Evolutionary conservation across 2,888 invertebrate genomes (phyloP).

Genomic region (Molanna angustata): DNA sequence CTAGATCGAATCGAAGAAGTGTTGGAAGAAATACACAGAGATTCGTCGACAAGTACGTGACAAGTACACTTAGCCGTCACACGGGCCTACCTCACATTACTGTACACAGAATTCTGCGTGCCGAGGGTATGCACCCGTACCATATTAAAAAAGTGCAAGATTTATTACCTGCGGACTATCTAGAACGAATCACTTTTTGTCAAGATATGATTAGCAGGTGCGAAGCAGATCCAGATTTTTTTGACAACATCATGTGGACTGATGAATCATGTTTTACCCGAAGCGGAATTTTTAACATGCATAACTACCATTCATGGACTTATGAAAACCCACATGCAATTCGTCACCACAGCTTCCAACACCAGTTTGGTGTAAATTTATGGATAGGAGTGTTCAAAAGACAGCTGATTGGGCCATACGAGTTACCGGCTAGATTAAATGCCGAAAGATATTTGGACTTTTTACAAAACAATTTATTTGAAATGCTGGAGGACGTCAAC

Average conservation of each 20-base stretch:
- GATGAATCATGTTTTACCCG: neutral
- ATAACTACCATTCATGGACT: too few relatives aligned
- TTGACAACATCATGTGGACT: neutral
- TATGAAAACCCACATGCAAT: neutral
- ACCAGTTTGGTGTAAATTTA: slow-evolving; percentile 33
- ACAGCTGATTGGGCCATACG: slow-evolving; percentile 32
- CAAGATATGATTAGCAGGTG: neutral
- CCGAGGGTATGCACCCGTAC: neutral
- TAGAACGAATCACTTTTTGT: neutral
- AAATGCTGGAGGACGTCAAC: slow-evolving; percentile 6
- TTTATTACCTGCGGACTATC: neutral
- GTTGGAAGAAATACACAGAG: neutral
- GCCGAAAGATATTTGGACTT: slow-evolving; percentile 25
- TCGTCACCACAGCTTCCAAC: slow-evolving; percentile 26
- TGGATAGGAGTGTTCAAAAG: slow-evolving; percentile 34
- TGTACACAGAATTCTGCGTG: neutral
- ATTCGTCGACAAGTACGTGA: neutral
- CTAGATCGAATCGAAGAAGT: too few relatives aligned
- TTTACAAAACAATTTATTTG: slow-evolving; percentile 16
- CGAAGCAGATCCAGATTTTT: neutral
- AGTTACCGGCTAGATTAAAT: slow-evolving; percentile 28
- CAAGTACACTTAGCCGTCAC: neutral
- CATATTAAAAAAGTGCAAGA: neutral
- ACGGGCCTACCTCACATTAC: neutral
- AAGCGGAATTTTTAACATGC: too few relatives aligned